phyloP scores from a whole-genome alignment of 2,797 vertebrate species.

The Pangasius sanitwongsei region DNA sequence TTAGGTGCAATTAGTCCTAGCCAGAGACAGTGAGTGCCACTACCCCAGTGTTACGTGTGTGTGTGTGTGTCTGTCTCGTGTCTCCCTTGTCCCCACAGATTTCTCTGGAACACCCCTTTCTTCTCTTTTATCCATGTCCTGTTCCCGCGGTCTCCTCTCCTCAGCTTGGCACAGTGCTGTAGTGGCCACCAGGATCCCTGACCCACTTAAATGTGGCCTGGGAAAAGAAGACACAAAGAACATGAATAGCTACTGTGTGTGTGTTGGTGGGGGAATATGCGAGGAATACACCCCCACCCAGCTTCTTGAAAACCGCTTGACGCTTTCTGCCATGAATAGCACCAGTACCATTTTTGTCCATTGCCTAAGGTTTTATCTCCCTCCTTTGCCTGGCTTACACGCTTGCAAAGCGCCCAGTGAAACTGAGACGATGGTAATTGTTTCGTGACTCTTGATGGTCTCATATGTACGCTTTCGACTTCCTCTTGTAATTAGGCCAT shows the following conservation, averaged over 20 bases:
- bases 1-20: neutral
- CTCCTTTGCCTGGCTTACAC: conserved; percentile 24
- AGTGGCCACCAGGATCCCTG: conserved; percentile 65
- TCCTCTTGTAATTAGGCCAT: conserved; percentile 64
- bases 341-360: conserved; percentile 37
- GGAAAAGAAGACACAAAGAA: conserved; percentile 61
- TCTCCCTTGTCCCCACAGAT: conserved; percentile 20
- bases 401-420: too few species aligned
- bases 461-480: conserved; percentile 53
- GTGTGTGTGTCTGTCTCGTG: conserved; percentile 1
- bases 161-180: conserved; percentile 56
- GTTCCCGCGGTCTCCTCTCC: conserved; percentile 48
- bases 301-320: conserved; percentile 53
- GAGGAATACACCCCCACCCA: conserved; percentile 36
- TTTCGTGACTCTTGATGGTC: conserved; percentile 33
- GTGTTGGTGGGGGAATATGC: conserved; percentile 21
- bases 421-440: conserved; percentile 38
- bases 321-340: conserved; percentile 36
- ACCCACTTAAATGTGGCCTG: conserved; percentile 68
- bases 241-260: conserved; percentile 64
- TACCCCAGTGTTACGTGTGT: neutral
- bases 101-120: conserved; percentile 43
- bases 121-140: conserved; percentile 32
- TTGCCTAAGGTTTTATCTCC: conserved; percentile 29
- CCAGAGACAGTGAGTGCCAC: neutral